These are phyloP conservation scores for Microtus richardsoni DNA, from an alignment of 2,113 vertebrate genomes.

Conservation along the genomic window DNA sequence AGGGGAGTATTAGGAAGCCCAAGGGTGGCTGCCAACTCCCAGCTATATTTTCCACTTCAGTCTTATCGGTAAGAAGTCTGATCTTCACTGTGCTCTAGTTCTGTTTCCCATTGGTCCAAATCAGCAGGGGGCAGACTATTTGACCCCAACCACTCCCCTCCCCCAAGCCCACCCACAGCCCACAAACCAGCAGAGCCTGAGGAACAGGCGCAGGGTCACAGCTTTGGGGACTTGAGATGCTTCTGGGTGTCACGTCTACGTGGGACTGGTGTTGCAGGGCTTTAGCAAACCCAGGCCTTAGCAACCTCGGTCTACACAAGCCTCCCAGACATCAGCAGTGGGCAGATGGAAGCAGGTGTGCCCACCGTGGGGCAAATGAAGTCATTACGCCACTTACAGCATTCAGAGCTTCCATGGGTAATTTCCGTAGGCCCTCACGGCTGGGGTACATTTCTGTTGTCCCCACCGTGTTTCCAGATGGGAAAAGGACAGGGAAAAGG, in stretches of 20 bases:
- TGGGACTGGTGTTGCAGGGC: not conserved
- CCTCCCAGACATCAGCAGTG: not conserved
- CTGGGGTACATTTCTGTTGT: constrained; percentile 7
- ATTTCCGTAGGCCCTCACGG: not conserved
- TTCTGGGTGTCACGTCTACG: not conserved
- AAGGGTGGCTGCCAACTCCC: not conserved
- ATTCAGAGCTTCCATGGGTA: not conserved
- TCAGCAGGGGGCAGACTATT: not conserved
- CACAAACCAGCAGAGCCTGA: not conserved
- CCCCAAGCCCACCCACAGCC: not conserved
- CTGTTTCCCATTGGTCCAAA: not conserved
- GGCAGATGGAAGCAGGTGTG: not conserved
- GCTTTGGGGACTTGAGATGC: not conserved
- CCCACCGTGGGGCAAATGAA: not conserved
- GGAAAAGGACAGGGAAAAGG: constrained; percentile 4
- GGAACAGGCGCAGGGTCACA: not conserved
- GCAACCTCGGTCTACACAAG: not conserved
- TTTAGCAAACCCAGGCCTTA: not conserved
- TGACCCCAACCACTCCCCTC: not conserved
- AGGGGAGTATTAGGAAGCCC: not conserved
- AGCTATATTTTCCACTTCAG: constrained; percentile 39
- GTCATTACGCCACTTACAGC: constrained; percentile 9
- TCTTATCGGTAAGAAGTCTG: not conserved
- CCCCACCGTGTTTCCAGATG: not conserved
- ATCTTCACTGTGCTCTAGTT: not conserved